Base-by-base conservation (phyloP, 2,888 invertebrate genomes). In the Halictus ligatus region DNA sequence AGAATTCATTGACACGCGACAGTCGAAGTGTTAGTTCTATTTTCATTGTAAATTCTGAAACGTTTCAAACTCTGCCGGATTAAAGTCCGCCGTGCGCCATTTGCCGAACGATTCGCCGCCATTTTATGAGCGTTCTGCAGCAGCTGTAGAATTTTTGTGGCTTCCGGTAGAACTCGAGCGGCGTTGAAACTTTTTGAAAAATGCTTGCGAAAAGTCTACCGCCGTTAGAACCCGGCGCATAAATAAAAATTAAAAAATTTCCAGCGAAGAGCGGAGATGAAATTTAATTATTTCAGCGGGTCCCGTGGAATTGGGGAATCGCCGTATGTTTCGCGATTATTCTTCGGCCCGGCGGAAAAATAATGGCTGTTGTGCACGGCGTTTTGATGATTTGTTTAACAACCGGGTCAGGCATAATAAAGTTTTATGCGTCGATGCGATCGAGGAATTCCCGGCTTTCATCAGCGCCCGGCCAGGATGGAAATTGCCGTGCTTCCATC, bases 401-500 rank as follows among this genome's bases (percentile, higher is more conserved):
- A 54, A 85, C 75, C 60, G 85, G 54, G 80, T 72, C 50, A 64
- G 73, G 40, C 77, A 78, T 80, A 76, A 80, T 60, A 85, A 84
- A 84, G n/a, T 80, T 78, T 85, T 75, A 54, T 71, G 71, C 80
- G 46, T 58, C 75, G 77, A 58, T 75, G 74, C 74, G 64, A 80
- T 80, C 79, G 48, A 75, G 85, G 85, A 85, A 84, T 85, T 80
- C 21, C 85, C 81, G 67, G 75, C 75, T 80, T 72, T 74, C 64
- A 71, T 75, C 48, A 75, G 64, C 78, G 29, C 73, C 75, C 64
- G 54, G 58, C 13, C 18, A 67, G 25, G 81, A 35, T 79, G 82
- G 88, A 85, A 88, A 89, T 86, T 86, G 82, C 84, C 75, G 35
- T 67, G 78, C 82, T 88, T 88, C 86, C 76, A 84, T 82, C 88